Base-by-base conservation (phyloP, 2,888 invertebrate species). In the Eilema sororculum region DNA sequence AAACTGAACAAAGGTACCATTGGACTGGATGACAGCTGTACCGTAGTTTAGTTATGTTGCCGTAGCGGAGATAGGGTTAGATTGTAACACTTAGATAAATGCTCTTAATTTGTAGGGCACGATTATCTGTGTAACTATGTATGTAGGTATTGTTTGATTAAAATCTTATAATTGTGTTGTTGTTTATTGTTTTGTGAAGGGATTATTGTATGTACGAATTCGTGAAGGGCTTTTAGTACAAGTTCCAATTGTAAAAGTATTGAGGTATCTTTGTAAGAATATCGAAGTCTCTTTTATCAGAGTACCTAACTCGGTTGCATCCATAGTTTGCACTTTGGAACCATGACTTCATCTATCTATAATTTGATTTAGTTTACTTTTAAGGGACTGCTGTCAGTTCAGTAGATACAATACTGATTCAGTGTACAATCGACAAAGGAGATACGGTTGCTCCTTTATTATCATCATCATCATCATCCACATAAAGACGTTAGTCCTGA, bases 41-140 rank as follows among this genome's bases (percentile, higher is more conserved):
- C 69, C 71, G 22, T 62, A 73, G 72, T 76, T 16, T 24, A 58
- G 24, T 84, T 84, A 82, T 86, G 88, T 88, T 85, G 80, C 83
- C 80, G 72, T 77, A 76, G 78, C 76, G 75, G 69, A 73, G 81
- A 80, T 82, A 82, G 68, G 52, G 71, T 59, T 57, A 79, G 90
- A 88, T 88, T 80, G 87, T 81, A 83, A 85, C 82, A 88, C 78
- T 82, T 84, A 87, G 87, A 90, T 89, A 87, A 81, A 76, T 74
- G 75, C 74, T 82, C 84, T 84, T 76, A 84, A 82, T 84, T 84
- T 80, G 82, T 84, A 81, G 79, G 78, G 74, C 79, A 68, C 33
- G 67, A 56, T 67, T 82, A 74, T 81, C 74, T 69, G 10, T 37
- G 63, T 69, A 71, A 58, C 63, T 67, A 74, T 73, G 59, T 71